Base-by-base conservation (phyloP, 2,888 invertebrate species). In the Polydrusus tereticollis region DNA sequence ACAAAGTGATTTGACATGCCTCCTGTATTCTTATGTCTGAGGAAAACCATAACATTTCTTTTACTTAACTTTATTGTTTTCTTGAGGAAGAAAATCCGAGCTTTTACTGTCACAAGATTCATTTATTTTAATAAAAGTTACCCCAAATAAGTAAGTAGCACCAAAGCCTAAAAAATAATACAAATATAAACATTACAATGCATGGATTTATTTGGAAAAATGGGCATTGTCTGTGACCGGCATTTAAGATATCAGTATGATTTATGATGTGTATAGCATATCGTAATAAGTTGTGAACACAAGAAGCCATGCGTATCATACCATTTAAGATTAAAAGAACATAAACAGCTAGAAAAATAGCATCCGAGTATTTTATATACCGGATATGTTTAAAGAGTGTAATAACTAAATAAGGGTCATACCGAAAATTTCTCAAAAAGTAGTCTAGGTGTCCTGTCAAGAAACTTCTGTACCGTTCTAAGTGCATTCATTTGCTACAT, bases 41-140 rank as follows among this genome's bases (percentile, higher is more conserved):
- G n/a, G n/a, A 8, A 20, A 18, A 45, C 45, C 20, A 45, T 10
- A 47, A 23, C 47, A 47, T 47, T 23, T 47, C 47, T 47, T 47
- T 47, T 47, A 47, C 47, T 47, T 47, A 47, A 12, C 23, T 47
- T 47, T 47, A 47, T 47, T 21, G 47, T 47, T 47, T 47, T 47
- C 45, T 26, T 60, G 43, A 26, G 6, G 26, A 26, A 60, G 60
- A 60, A 57, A 16, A 26, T 60, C 60, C 23, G 43, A 26, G 43
- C 14, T 43, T 41, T 60, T 60, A 38, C 26, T 45, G 26, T 60
- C 60, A 60, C 23, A 6, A 60, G 26, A n/a, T 18, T 26, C 60
- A 43, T 59, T 59, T 59, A 59, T 36, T 38, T 59, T 41, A 21
- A 59, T 59, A 59, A 23, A 59, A 26, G 29, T 23, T 45, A 12